Percentiles rank a stretch among this genome's conserved stretches.
phyloP scores from a whole-genome alignment of 2,888 invertebrate species.

The Escarpia spicata region DNA sequence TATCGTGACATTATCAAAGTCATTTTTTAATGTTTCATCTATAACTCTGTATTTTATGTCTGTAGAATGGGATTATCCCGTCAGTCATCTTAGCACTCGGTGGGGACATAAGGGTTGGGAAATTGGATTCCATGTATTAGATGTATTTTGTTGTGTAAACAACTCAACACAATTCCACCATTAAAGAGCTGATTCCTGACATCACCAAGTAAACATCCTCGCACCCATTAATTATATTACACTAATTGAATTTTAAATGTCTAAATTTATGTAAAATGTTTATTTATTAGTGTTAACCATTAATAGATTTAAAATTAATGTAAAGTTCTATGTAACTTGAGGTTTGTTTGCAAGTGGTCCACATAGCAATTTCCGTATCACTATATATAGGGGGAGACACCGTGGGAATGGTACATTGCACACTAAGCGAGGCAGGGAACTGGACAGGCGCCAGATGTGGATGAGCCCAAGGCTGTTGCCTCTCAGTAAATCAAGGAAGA shows the following conservation, averaged over 20 bases:
- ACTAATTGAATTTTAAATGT: neutral
- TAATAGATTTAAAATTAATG: neutral
- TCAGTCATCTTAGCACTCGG: no score
- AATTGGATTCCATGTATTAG: neutral
- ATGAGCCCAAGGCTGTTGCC: neutral
- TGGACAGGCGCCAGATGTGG: neutral
- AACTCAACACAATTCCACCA: neutral
- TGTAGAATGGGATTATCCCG: no score
- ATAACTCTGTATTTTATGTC: no score
- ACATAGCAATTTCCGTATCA: neutral
- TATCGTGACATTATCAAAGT: no score
- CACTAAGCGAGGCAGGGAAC: neutral
- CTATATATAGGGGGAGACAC: neutral
- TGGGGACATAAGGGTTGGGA: no score
- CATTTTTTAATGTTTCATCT: no score
- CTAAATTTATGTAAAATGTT: neutral
- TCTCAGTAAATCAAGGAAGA: neutral
- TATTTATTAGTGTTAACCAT: neutral
- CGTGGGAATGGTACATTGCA: neutral
- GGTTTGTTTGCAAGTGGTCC: neutral
- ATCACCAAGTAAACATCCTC: neutral
- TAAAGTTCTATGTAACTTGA: neutral
- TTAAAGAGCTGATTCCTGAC: neutral
- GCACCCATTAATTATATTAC: neutral
- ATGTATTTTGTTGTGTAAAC: slow-evolving; percentile 6